Evolutionary conservation across 2,888 invertebrate species (phyloP), one percentile per base, ranked within the genome.

Genomic region (Eupithecia subfuscata): DNA sequence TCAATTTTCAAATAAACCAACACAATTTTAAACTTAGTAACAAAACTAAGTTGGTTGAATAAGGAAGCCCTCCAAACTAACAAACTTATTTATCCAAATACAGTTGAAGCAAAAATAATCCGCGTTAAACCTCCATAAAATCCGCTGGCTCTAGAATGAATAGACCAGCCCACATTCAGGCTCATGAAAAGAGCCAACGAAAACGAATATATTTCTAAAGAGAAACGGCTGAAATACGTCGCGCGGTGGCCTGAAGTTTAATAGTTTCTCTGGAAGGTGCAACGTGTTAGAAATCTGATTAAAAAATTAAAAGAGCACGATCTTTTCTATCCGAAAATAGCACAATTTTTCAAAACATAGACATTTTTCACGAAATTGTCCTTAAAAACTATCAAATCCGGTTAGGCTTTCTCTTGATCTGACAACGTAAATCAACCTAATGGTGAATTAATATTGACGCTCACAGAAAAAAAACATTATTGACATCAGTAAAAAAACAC

Each of bases 131-230:
- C 88, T 86, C 88, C 90, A 91, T 92, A 92, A 92, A 90, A 90
- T 91, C 88, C 89, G 84, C 76, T 88, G 89, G 84, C 87, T 87
- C 86, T 86, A 86, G 87, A 89, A 92, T 92, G 92, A 92, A 93
- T 92, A 91, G 92, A 92, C 86, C 89, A 89, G 90, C 86, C 89
- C 89, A 88, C 91, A 92, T 92, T 91, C 91, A 92, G 85, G 86
- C 90, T 90, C 90, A 90, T 92, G 92, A 92, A 93, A 92, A 92
- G 92, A 92, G 87, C 90, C 85, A 92, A 91, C 91, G 89, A 91
- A 91, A 91, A 88, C 90, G 90, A 91, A 92, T 92, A 91, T 90
- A 91, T 92, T 91, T 86, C 83, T 81, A 83, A 83, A 87, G 91
- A 91, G 90, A 87, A 90, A 90, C 91, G 89, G 87, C 90, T 91